phyloP scores from a whole-genome alignment of 1,140 invertebrate species.

The Drosophila lacteicornis region DNA sequence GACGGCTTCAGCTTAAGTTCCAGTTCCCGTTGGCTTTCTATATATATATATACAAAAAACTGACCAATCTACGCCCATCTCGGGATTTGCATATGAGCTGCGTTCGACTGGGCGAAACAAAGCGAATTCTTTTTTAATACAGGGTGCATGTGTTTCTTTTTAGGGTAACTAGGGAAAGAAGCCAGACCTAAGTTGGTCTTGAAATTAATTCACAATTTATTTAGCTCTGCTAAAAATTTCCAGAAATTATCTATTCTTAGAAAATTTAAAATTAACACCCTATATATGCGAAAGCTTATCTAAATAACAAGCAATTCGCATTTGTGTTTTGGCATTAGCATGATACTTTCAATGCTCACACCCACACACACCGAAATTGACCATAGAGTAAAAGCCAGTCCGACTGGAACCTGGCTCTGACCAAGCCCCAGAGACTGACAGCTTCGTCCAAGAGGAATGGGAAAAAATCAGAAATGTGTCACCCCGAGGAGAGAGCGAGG shows the following conservation, averaged over 20 bases:
- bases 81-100: slow-evolving; percentile 22
- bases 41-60: slow-evolving; percentile 4
- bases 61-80: slow-evolving; percentile 26
- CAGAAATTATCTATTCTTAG: not conserved
- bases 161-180: not conserved
- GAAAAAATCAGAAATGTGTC: slow-evolving; percentile 39
- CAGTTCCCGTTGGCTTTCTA: slow-evolving; percentile 22
- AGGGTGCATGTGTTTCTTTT: slow-evolving; percentile 10
- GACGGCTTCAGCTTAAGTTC: slow-evolving; percentile 4
- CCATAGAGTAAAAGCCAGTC: slow-evolving; percentile 36
- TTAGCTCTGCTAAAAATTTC: not conserved
- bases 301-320: slow-evolving; percentile 27
- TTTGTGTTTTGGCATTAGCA: slow-evolving; percentile 35
- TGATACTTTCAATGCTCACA: slow-evolving; percentile 27
- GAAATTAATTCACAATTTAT: not conserved
- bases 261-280: slow-evolving; percentile 23
- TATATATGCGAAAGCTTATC: slow-evolving; percentile 30
- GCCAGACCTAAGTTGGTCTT: not conserved
- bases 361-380: slow-evolving; percentile 36
- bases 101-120: not conserved
- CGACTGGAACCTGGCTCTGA: slow-evolving; percentile 21
- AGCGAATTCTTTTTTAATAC: not conserved
- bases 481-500: not conserved
- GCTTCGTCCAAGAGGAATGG: slow-evolving; percentile 15
- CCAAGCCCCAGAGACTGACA: slow-evolving; percentile 43